Evolutionary conservation across 2,888 invertebrate species (phyloP).

Genomic region (Acanthoscelides obtectus): DNA sequence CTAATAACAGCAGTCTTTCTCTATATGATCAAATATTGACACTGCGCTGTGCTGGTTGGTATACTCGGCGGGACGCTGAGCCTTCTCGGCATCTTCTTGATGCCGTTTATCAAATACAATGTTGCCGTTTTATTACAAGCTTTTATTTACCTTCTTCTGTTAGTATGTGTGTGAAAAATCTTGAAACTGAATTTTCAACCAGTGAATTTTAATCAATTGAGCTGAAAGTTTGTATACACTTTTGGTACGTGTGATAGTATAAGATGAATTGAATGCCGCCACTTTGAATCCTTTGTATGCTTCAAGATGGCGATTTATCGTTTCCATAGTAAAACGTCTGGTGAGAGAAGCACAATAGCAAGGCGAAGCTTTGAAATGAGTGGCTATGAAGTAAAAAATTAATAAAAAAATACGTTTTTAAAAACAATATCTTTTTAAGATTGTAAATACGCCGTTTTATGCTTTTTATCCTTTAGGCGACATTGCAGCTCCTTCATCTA

Average conservation of each 20-base stretch:
- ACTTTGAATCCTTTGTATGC: too few relatives aligned
- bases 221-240: too few relatives aligned
- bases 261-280: too few relatives aligned
- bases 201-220: too few relatives aligned
- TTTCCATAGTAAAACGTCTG: background rate
- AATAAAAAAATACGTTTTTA: background rate
- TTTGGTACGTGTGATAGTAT: too few relatives aligned
- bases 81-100: background rate
- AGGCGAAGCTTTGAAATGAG: too few relatives aligned
- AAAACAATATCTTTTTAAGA: background rate
- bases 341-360: background rate
- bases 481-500: too few relatives aligned
- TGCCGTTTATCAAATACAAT: background rate
- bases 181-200: too few relatives aligned
- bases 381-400: too few relatives aligned
- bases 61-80: conserved; percentile 9
- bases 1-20: conserved; percentile 44
- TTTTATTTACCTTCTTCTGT: too few relatives aligned
- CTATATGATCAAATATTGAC: conserved; percentile 46
- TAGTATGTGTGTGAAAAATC: too few relatives aligned
- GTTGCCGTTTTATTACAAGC: background rate
- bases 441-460: background rate
- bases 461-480: too few relatives aligned
- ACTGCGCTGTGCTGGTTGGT: conserved; percentile 38
- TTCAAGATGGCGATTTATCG: background rate